Evolutionary conservation across 1,140 invertebrate genomes (phyloP).

Genomic region (Agraylea sexmaculata): DNA sequence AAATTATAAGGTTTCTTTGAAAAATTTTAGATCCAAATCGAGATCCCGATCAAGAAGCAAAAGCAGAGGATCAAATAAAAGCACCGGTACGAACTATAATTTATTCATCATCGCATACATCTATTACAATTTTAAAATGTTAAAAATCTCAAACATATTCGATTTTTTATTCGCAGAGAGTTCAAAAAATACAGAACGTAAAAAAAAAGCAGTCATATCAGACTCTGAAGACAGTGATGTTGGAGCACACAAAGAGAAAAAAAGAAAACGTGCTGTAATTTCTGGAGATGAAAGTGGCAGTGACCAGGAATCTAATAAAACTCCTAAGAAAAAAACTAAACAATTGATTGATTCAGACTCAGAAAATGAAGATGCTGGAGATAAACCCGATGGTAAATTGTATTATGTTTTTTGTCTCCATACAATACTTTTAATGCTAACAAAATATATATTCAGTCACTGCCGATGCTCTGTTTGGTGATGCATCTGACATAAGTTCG

Average conservation of each 20-base stretch:
- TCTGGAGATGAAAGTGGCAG: constrained; percentile 23
- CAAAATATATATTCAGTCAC: constrained; percentile 37
- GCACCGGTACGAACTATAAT: constrained; percentile 10
- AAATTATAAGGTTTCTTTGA: neutral
- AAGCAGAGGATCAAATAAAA: constrained; percentile 22
- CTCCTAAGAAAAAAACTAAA: constrained; percentile 29
- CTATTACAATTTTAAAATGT: constrained; percentile 12
- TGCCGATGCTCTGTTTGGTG: constrained; percentile 81
- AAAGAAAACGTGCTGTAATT: constrained; percentile 17
- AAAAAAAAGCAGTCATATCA: constrained; percentile 37
- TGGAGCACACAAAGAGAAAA: constrained; percentile 15
- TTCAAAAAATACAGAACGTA: constrained; percentile 31
- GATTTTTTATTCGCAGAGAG: constrained; percentile 11
- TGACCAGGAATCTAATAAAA: constrained; percentile 30
- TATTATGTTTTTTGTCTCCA: constrained; percentile 5
- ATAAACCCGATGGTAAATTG: constrained; percentile 21
- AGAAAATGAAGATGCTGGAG: constrained; percentile 31
- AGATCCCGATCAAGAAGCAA: constrained; percentile 15
- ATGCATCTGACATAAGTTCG: constrained; percentile 83
- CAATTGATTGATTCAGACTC: constrained; percentile 41
- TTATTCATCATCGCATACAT: constrained; percentile 15
- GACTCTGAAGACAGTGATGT: constrained; percentile 40
- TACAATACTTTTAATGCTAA: constrained; percentile 3
- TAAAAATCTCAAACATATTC: constrained; percentile 12
- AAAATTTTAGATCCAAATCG: constrained; percentile 11